phyloP scores from a whole-genome alignment of 2,797 vertebrate species.

The Alfaro cultratus region DNA sequence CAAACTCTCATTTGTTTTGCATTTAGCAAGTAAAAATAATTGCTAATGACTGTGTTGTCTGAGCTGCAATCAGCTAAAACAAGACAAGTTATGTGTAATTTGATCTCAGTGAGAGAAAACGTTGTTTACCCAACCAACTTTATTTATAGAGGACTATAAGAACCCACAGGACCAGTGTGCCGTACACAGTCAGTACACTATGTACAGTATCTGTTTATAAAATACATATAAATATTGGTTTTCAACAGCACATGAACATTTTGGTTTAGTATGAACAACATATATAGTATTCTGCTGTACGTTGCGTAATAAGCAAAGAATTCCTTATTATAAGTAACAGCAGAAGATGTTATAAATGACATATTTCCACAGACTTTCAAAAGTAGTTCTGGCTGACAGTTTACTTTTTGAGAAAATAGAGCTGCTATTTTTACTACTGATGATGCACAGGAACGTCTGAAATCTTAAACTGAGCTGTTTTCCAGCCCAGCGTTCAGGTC shows the following conservation, averaged over 20 bases:
- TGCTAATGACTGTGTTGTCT: not conserved
- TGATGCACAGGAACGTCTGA: not conserved
- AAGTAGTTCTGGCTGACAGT: not conserved
- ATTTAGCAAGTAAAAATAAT: not conserved
- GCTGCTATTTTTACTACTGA: not conserved
- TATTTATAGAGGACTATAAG: no score
- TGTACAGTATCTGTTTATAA: not conserved
- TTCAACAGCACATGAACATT: not conserved
- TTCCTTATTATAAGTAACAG: not conserved
- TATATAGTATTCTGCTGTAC: not conserved
- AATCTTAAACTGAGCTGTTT: not conserved
- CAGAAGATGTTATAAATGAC: not conserved
- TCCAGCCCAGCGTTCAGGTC: slow-evolving; percentile 93
- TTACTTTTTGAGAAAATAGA: not conserved
- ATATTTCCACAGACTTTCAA: not conserved
- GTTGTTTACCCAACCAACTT: not conserved
- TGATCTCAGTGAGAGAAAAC: not conserved
- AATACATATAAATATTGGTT: not conserved
- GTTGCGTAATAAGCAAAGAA: not conserved
- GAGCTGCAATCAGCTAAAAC: not conserved
- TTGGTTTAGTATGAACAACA: not conserved
- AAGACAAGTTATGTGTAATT: not conserved
- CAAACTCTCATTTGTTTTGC: not conserved
- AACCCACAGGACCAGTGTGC: no score
- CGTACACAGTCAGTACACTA: no score